Base-by-base conservation (phyloP, 2,797 vertebrate genomes). In the Tragelaphus oryx region DNA sequence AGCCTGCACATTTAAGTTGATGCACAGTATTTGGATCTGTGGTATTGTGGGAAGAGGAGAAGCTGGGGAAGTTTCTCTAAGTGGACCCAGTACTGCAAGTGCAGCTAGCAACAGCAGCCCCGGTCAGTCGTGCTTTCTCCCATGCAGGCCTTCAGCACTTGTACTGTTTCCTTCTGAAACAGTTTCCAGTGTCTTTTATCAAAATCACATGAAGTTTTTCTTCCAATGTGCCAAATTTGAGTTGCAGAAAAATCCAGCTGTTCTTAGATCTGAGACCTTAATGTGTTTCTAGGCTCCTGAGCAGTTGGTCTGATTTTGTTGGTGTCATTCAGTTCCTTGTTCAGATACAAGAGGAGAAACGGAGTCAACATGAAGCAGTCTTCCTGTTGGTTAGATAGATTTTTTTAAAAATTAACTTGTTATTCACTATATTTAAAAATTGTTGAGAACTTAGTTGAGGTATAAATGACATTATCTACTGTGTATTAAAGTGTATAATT, bases 61-160 rank as follows among this genome's bases (percentile, higher is more conserved):
- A 22, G 6, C 82, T 5, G 1, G 52, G 57, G 6, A 17, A 8
- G 48, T 10, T 9, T 28, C 41, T 20, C 30, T 18, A 5, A 22
- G 6, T 65, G 54, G 26, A 9, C 8, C 2, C 11, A 1, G 8
- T 12, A 3, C 33, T 18, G 46, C 7, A 11, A 46, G 33, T 0
- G 44, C 28, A 37, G 3, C 30, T 9, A 14, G 28, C 5, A 24
- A 4, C n/a, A 5, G 33, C 79, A 28, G 79, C 54, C 89, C 14
- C n/a, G 10, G 37, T n/a, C 8, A 5, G 0, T 5, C 3, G 1
- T 17, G 16, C n/a, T 24, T 68, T 50, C 88, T 6, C 6, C 2
- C 0, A 9, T 46, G n/a, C 48, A 28, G 79, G 37, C 46, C 33
- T 48, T 37, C 26, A 10, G 26, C 8, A 0, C 28, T 11, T 7